Conservation (phyloP, 2,888 invertebrate genomes). For the Drosophila subquinaria region DNA sequence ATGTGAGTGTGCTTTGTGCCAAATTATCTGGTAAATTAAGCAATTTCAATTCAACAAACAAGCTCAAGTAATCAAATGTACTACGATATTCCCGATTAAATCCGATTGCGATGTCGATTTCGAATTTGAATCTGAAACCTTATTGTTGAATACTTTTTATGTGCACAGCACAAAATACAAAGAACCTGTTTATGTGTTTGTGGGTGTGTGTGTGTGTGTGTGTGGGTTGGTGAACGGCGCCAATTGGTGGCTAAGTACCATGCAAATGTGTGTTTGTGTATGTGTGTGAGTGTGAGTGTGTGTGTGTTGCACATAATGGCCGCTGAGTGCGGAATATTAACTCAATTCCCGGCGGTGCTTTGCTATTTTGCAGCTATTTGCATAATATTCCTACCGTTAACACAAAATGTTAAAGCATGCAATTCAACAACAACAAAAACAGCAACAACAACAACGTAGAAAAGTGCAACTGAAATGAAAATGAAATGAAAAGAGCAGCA, state of each 20-base stretch:
- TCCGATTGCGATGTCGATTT: not conserved
- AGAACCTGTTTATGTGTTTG: conserved; percentile 26
- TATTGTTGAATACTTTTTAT: conserved; percentile 31
- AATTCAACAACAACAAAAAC: not conserved
- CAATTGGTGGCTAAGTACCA: not conserved
- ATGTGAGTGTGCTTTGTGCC: conserved; percentile 41
- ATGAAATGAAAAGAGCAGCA: not conserved
- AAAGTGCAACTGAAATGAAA: not conserved
- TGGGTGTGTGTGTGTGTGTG: not conserved
- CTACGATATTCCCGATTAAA: conserved; percentile 8
- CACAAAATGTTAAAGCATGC: not conserved
- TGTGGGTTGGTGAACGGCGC: not conserved
- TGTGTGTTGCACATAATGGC: conserved; percentile 49
- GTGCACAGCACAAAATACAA: conserved; percentile 5
- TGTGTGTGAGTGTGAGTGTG: not conserved
- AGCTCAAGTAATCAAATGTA: conserved; percentile 35
- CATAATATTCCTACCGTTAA: conserved; percentile 16
- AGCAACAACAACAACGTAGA: not conserved
- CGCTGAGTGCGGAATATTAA: conserved; percentile 36
- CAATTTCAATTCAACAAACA: conserved; percentile 77
- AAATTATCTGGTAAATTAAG: conserved; percentile 80
- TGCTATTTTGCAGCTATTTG: conserved; percentile 24
- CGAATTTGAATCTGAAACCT: conserved; percentile 14
- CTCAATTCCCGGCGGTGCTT: conserved; percentile 27
- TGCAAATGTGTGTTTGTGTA: not conserved